Evolutionary conservation across 2,797 vertebrate genomes (phyloP), one percentile per base, ranked within the genome.

Genomic region (Manis javanica): DNA sequence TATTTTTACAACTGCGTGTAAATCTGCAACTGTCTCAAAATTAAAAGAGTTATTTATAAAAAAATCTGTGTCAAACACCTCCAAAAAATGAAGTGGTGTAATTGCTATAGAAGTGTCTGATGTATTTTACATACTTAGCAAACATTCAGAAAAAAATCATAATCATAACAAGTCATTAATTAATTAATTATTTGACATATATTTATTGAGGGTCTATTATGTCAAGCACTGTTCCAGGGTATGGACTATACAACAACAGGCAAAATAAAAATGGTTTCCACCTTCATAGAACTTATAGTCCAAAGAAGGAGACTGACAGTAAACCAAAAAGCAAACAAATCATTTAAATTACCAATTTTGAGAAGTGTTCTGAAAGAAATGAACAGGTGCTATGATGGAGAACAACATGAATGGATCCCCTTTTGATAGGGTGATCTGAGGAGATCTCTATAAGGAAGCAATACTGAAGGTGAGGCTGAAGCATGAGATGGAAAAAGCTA

Each of bases 261-360:
- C 18, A 93, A 79, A 55, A 63, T 87, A 87, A 72, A 93, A 77
- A 83, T 51, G 8, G 11, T 64, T n/a, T 87, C 18, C 29, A 59
- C 13, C 26, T 5, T 72, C 26, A 46, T 51, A 68, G 69, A 93
- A 95, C 3, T 59, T 87, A 59, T 14, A 93, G 8, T 79, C 31
- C 64, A 68, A 51, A 91, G 87, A 77, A 72, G 24, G 34, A 42
- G 12, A 86, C 19, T 53, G 34, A 74, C 24, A 87, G 39, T 66
- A 87, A 87, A 63, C n/a, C 13, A 84, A 59, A 59, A 91, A 46
- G 16, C 19, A 92, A 92, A 84, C 11, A 83, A 77, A 78, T 34
- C 39, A 37, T 46, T 78, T 49, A 91, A 93, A 79, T 72, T 42
- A 66, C 23, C 66, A 53, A 61, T 93, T 82, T 93, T 82, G 82